Conservation (phyloP, 2,888 invertebrate genomes). For the Nomada lathburiana region DNA sequence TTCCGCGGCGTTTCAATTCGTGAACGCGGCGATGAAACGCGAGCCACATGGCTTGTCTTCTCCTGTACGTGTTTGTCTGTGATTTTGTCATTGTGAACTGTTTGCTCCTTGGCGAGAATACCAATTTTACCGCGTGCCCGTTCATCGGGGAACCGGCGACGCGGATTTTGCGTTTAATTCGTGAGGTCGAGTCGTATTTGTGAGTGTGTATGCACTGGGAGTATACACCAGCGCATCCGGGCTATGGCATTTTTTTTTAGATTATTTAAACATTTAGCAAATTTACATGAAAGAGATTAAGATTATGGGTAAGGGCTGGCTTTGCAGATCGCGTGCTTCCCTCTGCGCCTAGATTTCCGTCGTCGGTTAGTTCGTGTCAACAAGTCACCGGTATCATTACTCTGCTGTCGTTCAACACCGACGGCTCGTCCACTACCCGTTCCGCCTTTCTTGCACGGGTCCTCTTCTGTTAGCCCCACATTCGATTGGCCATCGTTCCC, state of each 20-base stretch:
- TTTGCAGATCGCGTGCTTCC: conserved; percentile 67
- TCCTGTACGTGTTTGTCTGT: conserved; percentile 58
- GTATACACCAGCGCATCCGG: conserved; percentile 85
- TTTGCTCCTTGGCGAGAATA: conserved; percentile 75
- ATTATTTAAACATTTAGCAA: conserved; percentile 84
- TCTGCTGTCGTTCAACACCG: conserved; percentile 12
- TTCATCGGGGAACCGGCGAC: conserved; percentile 47
- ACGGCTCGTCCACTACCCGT: conserved; percentile 7
- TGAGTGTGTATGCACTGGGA: conserved; percentile 85
- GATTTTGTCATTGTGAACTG: conserved; percentile 65
- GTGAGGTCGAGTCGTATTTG: conserved; percentile 84
- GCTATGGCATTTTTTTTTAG: conserved; percentile 84
- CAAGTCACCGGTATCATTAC: neutral
- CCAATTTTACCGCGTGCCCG: conserved; percentile 79
- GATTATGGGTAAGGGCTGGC: conserved; percentile 82
- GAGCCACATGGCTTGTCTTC: conserved; percentile 8
- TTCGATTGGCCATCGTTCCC: conserved; percentile 48
- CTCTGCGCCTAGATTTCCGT: conserved; percentile 43
- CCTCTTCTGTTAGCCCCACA: conserved; percentile 17
- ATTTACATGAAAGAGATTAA: conserved; percentile 85
- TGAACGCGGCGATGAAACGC: neutral
- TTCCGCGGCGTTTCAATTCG: neutral
- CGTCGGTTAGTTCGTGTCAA: neutral
- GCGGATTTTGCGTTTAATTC: conserved; percentile 81
- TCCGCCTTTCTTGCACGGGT: neutral